Evolutionary conservation across 2,797 vertebrate genomes (phyloP).

Genomic region (Galaxias olidus): DNA sequence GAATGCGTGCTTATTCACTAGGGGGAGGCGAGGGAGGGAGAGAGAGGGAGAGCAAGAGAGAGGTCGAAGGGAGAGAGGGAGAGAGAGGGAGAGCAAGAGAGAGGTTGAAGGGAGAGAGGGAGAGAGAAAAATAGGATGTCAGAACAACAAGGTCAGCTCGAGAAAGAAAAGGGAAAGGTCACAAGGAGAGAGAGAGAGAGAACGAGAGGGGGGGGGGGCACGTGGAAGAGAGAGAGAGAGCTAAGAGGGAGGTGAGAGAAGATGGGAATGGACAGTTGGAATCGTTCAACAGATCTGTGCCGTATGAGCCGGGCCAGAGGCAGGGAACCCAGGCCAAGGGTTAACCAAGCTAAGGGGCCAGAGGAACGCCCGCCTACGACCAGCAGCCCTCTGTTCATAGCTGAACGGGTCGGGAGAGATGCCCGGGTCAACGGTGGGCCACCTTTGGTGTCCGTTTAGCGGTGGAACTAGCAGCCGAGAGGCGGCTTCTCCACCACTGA

Average conservation of each 20-base stretch:
- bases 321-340: conserved; percentile 47
- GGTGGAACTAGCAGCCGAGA: not conserved
- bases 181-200: not conserved
- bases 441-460: not conserved
- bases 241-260: not conserved
- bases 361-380: not conserved
- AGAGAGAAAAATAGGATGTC: conserved; percentile 15
- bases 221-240: not conserved
- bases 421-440: not conserved
- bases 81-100: conserved; percentile 29
- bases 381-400: not conserved
- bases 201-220: not conserved
- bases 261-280: not conserved
- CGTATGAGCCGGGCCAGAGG: conserved; percentile 50
- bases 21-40: conserved; percentile 40
- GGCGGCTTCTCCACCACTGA: not conserved
- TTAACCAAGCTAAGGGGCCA: not conserved
- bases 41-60: conserved; percentile 21
- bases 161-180: not conserved
- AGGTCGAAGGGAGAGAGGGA: conserved; percentile 4
- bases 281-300: conserved; percentile 61
- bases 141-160: no score
- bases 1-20: conserved; percentile 31
- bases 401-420: not conserved
- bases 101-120: conserved; percentile 64